Percentiles rank a stretch among this genome's conserved stretches.
These are phyloP conservation scores for Nymphalis polychloros DNA, from an alignment of 2,888 invertebrate species.

Conservation along the genomic window DNA sequence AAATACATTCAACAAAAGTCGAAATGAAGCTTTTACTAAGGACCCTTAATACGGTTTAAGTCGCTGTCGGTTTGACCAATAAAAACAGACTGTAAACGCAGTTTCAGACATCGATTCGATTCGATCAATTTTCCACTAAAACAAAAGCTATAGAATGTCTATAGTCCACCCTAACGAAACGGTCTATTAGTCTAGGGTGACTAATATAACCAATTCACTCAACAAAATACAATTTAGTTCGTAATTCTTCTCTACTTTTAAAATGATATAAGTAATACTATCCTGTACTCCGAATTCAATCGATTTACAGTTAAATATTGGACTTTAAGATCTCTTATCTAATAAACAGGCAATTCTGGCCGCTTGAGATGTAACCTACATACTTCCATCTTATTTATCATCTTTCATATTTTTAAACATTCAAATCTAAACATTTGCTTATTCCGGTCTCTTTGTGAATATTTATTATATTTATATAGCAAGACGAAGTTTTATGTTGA, in stretches of 20 bases:
- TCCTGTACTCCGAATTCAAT: neutral
- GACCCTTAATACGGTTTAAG: too few relatives aligned
- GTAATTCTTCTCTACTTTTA: too few relatives aligned
- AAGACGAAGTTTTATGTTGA: too few relatives aligned
- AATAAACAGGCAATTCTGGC: constrained; percentile 3
- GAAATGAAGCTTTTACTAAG: too few relatives aligned
- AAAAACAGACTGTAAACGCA: too few relatives aligned
- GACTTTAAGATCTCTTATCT: neutral
- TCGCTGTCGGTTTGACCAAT: neutral
- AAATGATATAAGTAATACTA: too few relatives aligned
- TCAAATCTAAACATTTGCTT: neutral
- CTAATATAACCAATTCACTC: constrained; percentile 65
- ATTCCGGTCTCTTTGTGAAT: neutral
- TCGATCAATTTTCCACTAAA: constrained; percentile 44
- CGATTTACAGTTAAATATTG: neutral
- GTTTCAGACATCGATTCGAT: neutral
- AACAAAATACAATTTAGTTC: constrained; percentile 24
- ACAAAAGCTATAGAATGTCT: constrained; percentile 57
- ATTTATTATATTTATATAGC: neutral
- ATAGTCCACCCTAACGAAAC: constrained; percentile 39
- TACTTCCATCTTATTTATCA: neutral
- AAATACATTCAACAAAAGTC: too few relatives aligned
- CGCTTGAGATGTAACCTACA: constrained; percentile 8
- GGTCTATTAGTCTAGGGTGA: constrained; percentile 53
- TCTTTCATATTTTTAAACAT: neutral